Evolutionary conservation across 2,888 invertebrate species (phyloP), one percentile per base, ranked within the genome.

Genomic region (Reticulitermes lucifugus): DNA sequence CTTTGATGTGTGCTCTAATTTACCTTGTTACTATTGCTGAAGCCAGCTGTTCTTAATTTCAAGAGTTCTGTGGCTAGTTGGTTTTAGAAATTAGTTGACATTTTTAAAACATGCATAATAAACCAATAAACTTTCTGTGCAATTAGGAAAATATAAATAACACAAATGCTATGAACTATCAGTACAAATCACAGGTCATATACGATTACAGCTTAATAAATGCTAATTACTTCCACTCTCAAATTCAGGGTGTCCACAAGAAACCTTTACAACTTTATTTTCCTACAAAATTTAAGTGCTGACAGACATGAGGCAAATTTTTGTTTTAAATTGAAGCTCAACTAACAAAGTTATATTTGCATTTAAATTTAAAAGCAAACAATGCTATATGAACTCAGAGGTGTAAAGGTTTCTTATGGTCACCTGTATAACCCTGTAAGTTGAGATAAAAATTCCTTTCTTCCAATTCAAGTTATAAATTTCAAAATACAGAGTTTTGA

Each of bases 171-270:
- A 46, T 21, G 12, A 51, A 9, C 51, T n/a, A 51, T n/a, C 46
- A n/a, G 41, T 43, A 46, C 77, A 77, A 43, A 77, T 77, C 51
- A 77, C 75, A 75, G 46, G 41, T 41, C n/a, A 60, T 71, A 29
- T 73, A 14, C 12, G 2, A 21, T 77, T 51, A n/a, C 51, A 77
- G 12, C n/a, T 77, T 46, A 77, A 77, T 77, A 77, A 77, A 77
- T 77, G 77, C 51, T 77, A 51, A 46, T 46, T 46, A 51, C 18
- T 51, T 18, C 18, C 18, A 14, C n/a, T 51, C n/a, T 77, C 21
- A 46, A 25, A 77, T 35, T 35, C 35, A 35, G 35, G 35, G 35
- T 35, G 35, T 35, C 35, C 3, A 35, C 4, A 35, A 35, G 35
- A 35, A 35, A 35, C 35, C 35, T 35, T 35, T 35, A 35, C 35